Percentiles rank a stretch among this genome's conserved stretches.
Conservation (phyloP, 2,888 invertebrate species). For the Mythimna lalbum region DNA sequence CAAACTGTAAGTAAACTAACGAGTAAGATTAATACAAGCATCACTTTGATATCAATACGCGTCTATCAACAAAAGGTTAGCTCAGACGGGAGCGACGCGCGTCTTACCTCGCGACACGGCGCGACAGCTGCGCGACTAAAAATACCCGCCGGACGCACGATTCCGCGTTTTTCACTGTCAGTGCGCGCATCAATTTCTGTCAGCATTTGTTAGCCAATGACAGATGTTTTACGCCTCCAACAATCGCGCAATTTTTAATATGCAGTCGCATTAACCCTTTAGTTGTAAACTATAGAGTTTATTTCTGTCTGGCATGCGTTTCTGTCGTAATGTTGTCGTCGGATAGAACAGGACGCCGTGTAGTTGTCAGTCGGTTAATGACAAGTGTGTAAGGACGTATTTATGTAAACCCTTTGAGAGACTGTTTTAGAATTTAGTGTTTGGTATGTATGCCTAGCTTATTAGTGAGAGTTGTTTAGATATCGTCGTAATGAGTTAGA, state of each 20-base stretch:
- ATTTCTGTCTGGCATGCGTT: constrained; percentile 55
- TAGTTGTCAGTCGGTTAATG: constrained; percentile 83
- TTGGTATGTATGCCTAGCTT: constrained; percentile 63
- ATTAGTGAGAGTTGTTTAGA: constrained; percentile 63
- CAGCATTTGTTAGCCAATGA: constrained; percentile 89
- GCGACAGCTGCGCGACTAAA: constrained; percentile 87
- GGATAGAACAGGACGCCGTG: constrained; percentile 76
- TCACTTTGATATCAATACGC: constrained; percentile 64
- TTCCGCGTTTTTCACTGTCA: constrained; percentile 90
- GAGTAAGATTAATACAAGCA: constrained; percentile 54
- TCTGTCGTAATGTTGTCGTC: constrained; percentile 56
- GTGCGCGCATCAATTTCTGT: constrained; percentile 88
- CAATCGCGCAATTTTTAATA: constrained; percentile 58
- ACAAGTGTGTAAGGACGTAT: constrained; percentile 83
- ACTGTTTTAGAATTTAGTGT: constrained; percentile 77
- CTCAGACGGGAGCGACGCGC: constrained; percentile 70
- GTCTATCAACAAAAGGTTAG: constrained; percentile 71
- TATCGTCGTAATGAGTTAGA: constrained; percentile 57
- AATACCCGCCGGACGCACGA: constrained; percentile 83
- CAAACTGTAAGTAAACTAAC: constrained; percentile 28
- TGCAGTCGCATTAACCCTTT: constrained; percentile 56
- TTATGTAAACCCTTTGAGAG: constrained; percentile 82
- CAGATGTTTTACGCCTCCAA: constrained; percentile 87
- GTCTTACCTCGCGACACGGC: constrained; percentile 76
- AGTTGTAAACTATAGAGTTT: constrained; percentile 57